Percentiles rank a stretch among this genome's conserved stretches.
phyloP scores from a whole-genome alignment of 2,113 vertebrate genomes.

The Henicopernis longicauda region DNA sequence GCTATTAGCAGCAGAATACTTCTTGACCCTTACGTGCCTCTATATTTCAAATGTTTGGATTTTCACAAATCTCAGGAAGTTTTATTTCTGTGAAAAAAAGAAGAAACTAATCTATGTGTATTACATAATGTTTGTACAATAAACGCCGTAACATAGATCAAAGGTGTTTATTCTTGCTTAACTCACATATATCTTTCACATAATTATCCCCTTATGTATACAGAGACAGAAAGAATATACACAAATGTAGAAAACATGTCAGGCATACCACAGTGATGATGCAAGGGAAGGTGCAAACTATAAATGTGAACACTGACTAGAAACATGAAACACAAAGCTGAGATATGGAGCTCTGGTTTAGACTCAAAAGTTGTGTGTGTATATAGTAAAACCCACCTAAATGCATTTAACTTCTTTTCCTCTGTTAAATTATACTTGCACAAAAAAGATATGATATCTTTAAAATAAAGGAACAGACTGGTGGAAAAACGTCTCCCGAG shows the following conservation, averaged over 20 bases:
- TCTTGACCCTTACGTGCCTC: neutral
- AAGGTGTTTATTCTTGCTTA: neutral
- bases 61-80: neutral
- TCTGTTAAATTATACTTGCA: neutral
- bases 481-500: neutral
- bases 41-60: neutral
- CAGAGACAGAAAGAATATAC: neutral
- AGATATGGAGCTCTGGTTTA: neutral
- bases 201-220: neutral
- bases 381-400: neutral
- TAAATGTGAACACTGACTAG: too few species aligned
- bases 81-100: neutral
- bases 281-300: neutral
- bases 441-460: fast-evolving
- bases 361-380: neutral
- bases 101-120: neutral
- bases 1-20: neutral
- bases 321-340: neutral
- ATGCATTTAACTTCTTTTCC: neutral
- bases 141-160: neutral
- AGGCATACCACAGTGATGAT: neutral
- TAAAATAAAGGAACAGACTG: neutral
- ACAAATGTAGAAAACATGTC: neutral
- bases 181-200: neutral
- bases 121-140: neutral